Base-by-base conservation (phyloP, 2,113 vertebrate species). In the Notarius quadriscutis region DNA sequence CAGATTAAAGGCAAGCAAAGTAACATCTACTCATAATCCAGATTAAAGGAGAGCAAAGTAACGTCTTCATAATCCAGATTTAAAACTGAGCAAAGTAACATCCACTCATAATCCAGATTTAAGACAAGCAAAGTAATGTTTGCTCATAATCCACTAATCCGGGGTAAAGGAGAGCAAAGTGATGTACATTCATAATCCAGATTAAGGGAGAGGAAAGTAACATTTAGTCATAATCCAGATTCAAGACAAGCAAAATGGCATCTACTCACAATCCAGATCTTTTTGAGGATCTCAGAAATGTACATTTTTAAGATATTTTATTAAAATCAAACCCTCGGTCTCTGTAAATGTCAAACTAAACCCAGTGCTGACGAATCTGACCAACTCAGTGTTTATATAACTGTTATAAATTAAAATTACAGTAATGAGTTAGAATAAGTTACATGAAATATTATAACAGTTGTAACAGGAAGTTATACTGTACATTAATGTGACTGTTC, bases 101-200 rank as follows among this genome's bases (percentile, higher is more conserved):
- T 34, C 22, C 60, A 25, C 25, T 69, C 25, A 55, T 72, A 72
- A 72, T 72, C 69, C 27, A 34, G 5, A 71, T 71, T 71, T 17
- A 34, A 71, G 12, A 17, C 0, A 1, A 1, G n/a, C 9, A 12
- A 27, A 1, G 2, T 67, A 0, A 67, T 1, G 30, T 30, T 18
- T 79, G 34, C 34, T 62, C 55, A 30, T 30, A 30, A 30, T 30
- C 0, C 30, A 30, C 14, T 69, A 69, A 69, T 69, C 65, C 65
- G 27, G 63, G n/a, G n/a, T 30, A 91, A 93, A 91, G 96, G 96
- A 1, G 94, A 91, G 55, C 95, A 96, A 95, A 96, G 96, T 97
- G 90, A 14, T 27, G 18, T 63, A 30, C 30, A 30, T 30, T 30
- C 30, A 57, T 74, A 57, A 55, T 41, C 63, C 55, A 34, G 15